Evolutionary conservation across 2,888 invertebrate species (phyloP).

Genomic region (Cistogaster globosa): DNA sequence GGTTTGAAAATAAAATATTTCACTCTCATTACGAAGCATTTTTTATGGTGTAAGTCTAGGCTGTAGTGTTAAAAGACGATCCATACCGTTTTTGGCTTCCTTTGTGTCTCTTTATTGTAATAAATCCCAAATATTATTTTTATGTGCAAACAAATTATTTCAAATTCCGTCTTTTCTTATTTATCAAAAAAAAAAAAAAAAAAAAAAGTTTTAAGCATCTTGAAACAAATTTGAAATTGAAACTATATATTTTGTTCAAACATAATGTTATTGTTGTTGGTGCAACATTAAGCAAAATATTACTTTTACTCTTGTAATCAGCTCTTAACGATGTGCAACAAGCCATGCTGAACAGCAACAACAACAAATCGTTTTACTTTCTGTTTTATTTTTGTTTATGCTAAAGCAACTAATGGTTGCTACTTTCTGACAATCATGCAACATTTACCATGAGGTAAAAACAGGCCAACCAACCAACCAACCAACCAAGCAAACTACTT

Average conservation of each 20-base stretch:
- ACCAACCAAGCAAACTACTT: conserved; percentile 20
- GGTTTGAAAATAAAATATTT: background rate
- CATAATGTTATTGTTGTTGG: conserved; percentile 25
- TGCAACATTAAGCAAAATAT: conserved; percentile 51
- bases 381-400: conserved; percentile 16
- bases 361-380: conserved; percentile 35
- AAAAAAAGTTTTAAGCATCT: background rate
- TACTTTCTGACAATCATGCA: conserved; percentile 64
- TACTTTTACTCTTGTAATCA: conserved; percentile 69
- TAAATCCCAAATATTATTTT: too few relatives aligned
- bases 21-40: too few relatives aligned
- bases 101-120: too few relatives aligned
- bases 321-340: conserved; percentile 58
- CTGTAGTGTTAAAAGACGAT: too few relatives aligned
- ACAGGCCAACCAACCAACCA: conserved; percentile 34
- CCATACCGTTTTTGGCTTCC: too few relatives aligned
- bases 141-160: too few relatives aligned
- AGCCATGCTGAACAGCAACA: conserved; percentile 46
- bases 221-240: conserved; percentile 46
- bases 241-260: background rate
- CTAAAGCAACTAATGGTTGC: conserved; percentile 40
- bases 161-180: too few relatives aligned
- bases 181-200: too few relatives aligned
- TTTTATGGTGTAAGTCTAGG: too few relatives aligned
- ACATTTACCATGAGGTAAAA: conserved; percentile 46